A percentile compares a stretch with the other conserved stretches of the same genome.
phyloP scores from a whole-genome alignment of 2,888 invertebrate genomes.

The Anoncus sp. region DNA sequence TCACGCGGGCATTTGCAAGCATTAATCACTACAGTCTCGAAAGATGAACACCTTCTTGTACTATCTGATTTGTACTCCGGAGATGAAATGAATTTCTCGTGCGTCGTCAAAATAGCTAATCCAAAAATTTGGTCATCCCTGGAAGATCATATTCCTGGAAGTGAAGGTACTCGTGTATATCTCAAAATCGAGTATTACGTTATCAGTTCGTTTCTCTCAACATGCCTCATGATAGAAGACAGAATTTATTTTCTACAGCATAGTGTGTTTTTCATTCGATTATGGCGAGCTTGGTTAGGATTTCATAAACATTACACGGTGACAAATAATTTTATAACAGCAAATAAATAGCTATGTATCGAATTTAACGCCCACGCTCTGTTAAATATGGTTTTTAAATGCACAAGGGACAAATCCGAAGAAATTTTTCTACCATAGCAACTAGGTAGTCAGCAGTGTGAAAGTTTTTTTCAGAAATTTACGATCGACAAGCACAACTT shows the following conservation, averaged over 20 bases:
- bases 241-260: conserved; percentile 66
- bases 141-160: conserved; percentile 61
- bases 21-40: conserved; percentile 63
- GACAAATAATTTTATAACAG: conserved; percentile 65
- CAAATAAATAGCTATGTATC: conserved; percentile 56
- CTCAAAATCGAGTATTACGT: conserved; percentile 66
- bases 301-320: conserved; percentile 58
- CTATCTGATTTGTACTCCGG: conserved; percentile 54
- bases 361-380: conserved; percentile 42
- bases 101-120: conserved; percentile 68
- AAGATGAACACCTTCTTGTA: conserved; percentile 67
- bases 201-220: conserved; percentile 57
- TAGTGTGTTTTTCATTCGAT: conserved; percentile 62
- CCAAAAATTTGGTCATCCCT: conserved; percentile 59
- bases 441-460: too few species aligned
- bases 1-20: conserved; percentile 65
- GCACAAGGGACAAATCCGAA: too few species aligned
- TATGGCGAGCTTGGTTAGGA: conserved; percentile 66
- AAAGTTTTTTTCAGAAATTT: too few species aligned
- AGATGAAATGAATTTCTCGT: conserved; percentile 68
- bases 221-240: conserved; percentile 58
- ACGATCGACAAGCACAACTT: not conserved
- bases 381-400: conserved; percentile 11
- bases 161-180: conserved; percentile 66
- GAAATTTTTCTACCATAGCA: too few species aligned